Percentiles rank a stretch among this genome's conserved stretches.
phyloP scores from a whole-genome alignment of 2,888 invertebrate species.

The Eristalis intricaria region DNA sequence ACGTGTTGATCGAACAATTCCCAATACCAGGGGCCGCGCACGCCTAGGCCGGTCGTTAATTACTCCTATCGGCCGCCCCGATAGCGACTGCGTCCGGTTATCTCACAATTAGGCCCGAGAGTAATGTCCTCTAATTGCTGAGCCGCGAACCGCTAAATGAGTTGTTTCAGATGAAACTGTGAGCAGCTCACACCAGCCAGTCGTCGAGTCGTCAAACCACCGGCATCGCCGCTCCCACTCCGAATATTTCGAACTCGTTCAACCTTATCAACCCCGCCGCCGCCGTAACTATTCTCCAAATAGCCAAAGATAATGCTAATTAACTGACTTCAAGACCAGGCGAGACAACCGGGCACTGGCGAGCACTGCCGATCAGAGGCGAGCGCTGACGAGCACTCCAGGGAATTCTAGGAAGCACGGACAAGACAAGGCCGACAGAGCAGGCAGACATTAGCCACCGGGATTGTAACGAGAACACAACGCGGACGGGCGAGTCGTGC shows the following conservation, averaged over 20 bases:
- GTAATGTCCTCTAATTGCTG: slow-evolving; percentile 5
- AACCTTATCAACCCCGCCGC: slow-evolving; percentile 46
- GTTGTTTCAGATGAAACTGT: not conserved
- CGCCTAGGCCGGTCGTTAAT: not conserved
- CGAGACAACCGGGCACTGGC: not conserved
- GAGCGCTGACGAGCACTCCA: not conserved
- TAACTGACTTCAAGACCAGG: slow-evolving; percentile 45
- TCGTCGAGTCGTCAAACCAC: not conserved
- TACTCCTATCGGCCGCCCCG: not conserved
- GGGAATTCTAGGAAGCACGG: slow-evolving; percentile 42
- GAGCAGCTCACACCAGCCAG: not conserved
- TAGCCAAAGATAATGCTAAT: slow-evolving; percentile 63
- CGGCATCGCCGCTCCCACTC: not conserved
- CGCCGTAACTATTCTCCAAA: slow-evolving; percentile 49
- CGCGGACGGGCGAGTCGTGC: not conserved
- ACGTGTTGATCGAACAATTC: not conserved
- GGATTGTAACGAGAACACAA: not conserved
- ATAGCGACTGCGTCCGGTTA: not conserved
- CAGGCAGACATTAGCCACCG: slow-evolving; percentile 36
- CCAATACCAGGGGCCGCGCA: not conserved
- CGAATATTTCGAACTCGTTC: slow-evolving; percentile 42
- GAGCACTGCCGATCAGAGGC: not conserved
- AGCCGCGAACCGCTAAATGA: not conserved
- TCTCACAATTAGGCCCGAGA: not conserved
- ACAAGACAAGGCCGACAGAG: not conserved